phyloP scores from a whole-genome alignment of 2,113 vertebrate genomes.

The Eudorcas thomsonii region DNA sequence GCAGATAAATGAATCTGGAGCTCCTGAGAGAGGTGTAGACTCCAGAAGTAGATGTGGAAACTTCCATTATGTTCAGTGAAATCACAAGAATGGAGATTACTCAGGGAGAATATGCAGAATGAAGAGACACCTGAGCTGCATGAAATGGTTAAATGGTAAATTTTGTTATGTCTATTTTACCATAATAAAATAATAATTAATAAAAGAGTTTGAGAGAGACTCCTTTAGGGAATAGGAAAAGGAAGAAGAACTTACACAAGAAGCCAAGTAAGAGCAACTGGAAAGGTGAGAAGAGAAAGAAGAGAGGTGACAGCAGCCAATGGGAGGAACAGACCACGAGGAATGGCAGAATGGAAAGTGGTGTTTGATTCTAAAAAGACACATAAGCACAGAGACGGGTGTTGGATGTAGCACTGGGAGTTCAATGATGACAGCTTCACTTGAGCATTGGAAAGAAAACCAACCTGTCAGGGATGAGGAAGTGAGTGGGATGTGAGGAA shows the following conservation, averaged over 20 bases:
- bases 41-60: neutral
- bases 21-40: neutral
- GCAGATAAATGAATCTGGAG: neutral
- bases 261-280: neutral
- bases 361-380: neutral
- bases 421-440: neutral
- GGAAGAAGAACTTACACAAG: neutral
- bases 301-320: neutral
- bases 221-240: neutral
- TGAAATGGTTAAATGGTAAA: neutral
- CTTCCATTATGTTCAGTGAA: neutral
- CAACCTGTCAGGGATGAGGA: neutral
- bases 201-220: neutral
- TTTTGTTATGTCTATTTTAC: neutral
- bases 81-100: neutral
- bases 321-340: neutral
- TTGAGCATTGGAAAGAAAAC: neutral
- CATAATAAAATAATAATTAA: neutral
- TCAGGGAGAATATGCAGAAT: neutral
- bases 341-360: neutral
- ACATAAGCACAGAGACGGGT: neutral
- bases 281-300: neutral
- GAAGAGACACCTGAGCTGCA: neutral
- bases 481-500: neutral
- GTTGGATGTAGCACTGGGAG: neutral